These are phyloP conservation scores for Caenorhabditis sp. DNA, from an alignment of 2,888 invertebrate species.

Conservation along the genomic window DNA sequence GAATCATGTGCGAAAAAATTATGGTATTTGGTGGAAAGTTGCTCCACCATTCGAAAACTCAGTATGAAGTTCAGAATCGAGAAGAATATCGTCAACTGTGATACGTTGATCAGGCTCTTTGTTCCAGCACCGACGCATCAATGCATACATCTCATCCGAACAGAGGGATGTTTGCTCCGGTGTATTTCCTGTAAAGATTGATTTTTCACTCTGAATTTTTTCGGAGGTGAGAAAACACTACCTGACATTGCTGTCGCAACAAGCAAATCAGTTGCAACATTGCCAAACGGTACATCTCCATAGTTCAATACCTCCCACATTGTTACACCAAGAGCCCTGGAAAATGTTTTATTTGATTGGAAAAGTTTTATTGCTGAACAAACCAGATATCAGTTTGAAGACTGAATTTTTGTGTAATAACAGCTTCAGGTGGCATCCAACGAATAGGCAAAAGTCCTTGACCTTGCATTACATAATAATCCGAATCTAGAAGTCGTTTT, in stretches of 20 bases:
- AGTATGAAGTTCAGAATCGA: constrained; percentile 10
- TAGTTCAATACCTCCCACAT: constrained; percentile 98
- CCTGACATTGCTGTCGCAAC: constrained; percentile 75
- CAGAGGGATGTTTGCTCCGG: constrained; percentile 90
- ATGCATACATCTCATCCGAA: constrained; percentile 82
- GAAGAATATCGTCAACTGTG: constrained; percentile 87
- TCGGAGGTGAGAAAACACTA: too few species aligned
- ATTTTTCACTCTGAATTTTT: neutral
- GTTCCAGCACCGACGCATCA: constrained; percentile 98
- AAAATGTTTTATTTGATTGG: constrained; percentile 5
- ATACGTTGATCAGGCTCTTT: constrained; percentile 89
- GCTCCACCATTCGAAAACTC: too few species aligned
- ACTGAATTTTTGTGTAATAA: constrained; percentile 94
- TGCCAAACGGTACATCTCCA: constrained; percentile 92
- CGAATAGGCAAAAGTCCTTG: constrained; percentile 72
- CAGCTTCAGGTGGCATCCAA: constrained; percentile 99
- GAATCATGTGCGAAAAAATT: too few species aligned
- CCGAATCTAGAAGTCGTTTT: constrained; percentile 54
- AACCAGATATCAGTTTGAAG: constrained; percentile 97
- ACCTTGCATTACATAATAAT: constrained; percentile 65
- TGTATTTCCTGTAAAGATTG: constrained; percentile 78
- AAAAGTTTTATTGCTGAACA: constrained; percentile 3
- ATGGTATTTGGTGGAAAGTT: too few species aligned
- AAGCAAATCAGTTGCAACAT: constrained; percentile 94
- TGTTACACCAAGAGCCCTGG: constrained; percentile 86